These are phyloP conservation scores for Zophobas morio DNA, from an alignment of 1,140 invertebrate genomes.

Conservation along the genomic window DNA sequence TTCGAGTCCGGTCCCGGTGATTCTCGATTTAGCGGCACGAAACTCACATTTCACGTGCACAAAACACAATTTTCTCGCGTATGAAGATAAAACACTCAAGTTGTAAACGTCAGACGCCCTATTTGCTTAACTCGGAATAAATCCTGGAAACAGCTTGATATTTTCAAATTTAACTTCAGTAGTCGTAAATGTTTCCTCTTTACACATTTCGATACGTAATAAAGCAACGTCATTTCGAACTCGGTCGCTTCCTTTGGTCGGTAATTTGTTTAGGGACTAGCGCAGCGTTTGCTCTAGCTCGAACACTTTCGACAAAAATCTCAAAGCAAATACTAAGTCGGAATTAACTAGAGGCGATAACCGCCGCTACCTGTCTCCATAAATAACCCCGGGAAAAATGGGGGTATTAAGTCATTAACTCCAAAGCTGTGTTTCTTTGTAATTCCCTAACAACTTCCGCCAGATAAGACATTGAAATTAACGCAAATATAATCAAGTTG, in stretches of 20 bases:
- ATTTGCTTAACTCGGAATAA: constrained; percentile 1
- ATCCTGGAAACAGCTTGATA: constrained; percentile 1
- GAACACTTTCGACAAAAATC: too few species aligned
- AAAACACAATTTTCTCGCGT: not conserved
- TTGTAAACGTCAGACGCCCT: not conserved
- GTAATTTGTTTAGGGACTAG: not conserved
- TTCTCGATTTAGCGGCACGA: not conserved
- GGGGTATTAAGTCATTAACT: constrained; percentile 25
- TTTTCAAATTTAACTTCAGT: not conserved
- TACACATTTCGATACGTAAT: constrained; percentile 1
- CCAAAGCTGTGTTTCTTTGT: constrained; percentile 18
- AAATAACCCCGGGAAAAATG: not conserved
- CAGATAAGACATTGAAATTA: constrained; percentile 22
- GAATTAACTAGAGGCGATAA: not conserved
- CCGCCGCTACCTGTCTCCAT: not conserved
- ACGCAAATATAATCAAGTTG: constrained; percentile 19
- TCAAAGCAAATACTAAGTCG: not conserved
- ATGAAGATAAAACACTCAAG: not conserved
- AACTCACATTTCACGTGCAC: not conserved
- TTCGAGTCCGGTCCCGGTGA: not conserved
- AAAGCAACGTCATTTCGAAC: not conserved
- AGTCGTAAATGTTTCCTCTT: not conserved
- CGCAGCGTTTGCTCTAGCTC: too few species aligned
- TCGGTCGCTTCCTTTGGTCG: not conserved
- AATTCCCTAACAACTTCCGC: constrained; percentile 23